Conservation (phyloP, 2,113 vertebrate genomes). For the Campylorhamphus procurvoides region DNA sequence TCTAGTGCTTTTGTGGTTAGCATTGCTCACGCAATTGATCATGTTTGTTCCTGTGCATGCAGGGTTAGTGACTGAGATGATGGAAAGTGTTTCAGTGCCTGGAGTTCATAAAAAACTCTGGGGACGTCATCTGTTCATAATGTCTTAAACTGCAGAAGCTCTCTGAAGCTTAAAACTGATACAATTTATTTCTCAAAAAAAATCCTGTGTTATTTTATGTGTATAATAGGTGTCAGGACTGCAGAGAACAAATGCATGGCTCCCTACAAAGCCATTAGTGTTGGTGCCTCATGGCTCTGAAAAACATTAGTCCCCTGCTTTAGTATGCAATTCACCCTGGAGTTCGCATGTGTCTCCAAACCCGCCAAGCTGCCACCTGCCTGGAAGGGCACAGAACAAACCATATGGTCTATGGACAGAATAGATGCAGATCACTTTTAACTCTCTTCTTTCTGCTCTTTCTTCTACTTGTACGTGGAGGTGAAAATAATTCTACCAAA, state of each 20-base stretch:
- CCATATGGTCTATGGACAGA: neutral
- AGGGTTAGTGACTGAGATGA: neutral
- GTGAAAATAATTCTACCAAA: neutral
- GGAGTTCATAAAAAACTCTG: conserved; percentile 23
- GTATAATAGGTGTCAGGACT: neutral
- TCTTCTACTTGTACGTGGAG: neutral
- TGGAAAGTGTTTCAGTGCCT: neutral
- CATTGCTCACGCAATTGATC: conserved; percentile 57
- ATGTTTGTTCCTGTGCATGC: conserved; percentile 46
- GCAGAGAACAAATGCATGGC: neutral
- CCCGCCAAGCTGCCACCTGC: neutral
- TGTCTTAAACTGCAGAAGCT: neutral
- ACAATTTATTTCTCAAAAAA: neutral
- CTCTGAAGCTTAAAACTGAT: neutral
- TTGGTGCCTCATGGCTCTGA: neutral
- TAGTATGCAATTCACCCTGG: neutral
- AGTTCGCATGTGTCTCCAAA: neutral
- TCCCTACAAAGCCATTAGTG: neutral
- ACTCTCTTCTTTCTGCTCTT: neutral
- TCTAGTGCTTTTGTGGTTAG: conserved; percentile 58
- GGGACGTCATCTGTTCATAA: neutral
- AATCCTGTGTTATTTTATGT: neutral
- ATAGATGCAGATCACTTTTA: neutral
- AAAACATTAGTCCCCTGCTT: neutral
- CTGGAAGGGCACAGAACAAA: neutral